Conservation (phyloP, 2,113 vertebrate genomes). For the Raja brachyura region DNA sequence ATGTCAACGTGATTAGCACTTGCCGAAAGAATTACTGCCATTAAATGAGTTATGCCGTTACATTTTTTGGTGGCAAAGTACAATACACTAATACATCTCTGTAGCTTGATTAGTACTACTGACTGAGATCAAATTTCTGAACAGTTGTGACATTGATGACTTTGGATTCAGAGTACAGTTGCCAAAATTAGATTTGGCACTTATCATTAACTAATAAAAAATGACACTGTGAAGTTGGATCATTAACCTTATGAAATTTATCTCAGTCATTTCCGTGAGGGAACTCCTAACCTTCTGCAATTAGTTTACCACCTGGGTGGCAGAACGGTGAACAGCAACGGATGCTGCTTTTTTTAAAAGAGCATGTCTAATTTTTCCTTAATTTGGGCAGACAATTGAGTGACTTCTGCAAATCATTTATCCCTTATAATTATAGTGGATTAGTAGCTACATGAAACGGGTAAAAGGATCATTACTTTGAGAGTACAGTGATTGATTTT, state of each 20-base stretch:
- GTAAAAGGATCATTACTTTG: neutral
- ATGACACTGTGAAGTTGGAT: neutral
- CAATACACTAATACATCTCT: too few relatives aligned
- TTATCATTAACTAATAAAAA: neutral
- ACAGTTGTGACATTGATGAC: too few relatives aligned
- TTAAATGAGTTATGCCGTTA: too few relatives aligned
- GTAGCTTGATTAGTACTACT: too few relatives aligned
- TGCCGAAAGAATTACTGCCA: too few relatives aligned
- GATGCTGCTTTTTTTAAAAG: neutral
- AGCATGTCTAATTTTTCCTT: neutral
- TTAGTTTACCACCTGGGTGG: neutral
- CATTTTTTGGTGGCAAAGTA: too few relatives aligned
- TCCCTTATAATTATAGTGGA: neutral
- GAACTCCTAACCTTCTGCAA: neutral
- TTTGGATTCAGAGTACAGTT: neutral
- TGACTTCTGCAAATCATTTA: neutral
- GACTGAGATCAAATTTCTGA: too few relatives aligned
- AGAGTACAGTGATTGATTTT: neutral
- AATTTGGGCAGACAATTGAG: neutral
- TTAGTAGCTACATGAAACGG: neutral
- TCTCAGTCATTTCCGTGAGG: neutral
- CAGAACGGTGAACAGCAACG: neutral
- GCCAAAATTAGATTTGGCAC: neutral
- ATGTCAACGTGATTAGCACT: too few relatives aligned
- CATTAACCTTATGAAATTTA: neutral